phyloP scores from a whole-genome alignment of 2,113 vertebrate species.

The Dascyllus trimaculatus region DNA sequence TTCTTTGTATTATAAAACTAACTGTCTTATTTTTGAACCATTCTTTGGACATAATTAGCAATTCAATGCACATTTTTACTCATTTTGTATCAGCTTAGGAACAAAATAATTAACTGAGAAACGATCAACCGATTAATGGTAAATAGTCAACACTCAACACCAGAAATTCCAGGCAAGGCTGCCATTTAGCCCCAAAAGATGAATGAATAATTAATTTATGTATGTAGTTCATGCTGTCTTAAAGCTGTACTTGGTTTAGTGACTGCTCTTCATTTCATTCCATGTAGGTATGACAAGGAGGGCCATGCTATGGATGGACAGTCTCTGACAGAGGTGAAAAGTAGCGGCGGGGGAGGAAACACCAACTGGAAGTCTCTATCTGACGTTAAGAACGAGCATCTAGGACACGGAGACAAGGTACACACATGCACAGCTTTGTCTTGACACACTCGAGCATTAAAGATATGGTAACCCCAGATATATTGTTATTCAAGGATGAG shows the following conservation, averaged over 20 bases:
- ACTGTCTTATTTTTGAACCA: background rate
- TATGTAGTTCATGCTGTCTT: no score
- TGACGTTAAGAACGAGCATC: slow-evolving; percentile 92
- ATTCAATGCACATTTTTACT: background rate
- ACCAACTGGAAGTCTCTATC: slow-evolving; percentile 94
- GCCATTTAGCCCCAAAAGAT: no score
- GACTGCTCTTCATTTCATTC: slow-evolving; percentile 1
- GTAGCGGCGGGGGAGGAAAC: slow-evolving; percentile 78
- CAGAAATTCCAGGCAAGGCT: no score
- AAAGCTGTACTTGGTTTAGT: background rate
- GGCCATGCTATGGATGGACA: slow-evolving; percentile 90
- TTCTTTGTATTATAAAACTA: background rate
- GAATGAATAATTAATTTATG: no score
- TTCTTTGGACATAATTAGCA: background rate
- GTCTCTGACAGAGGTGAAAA: slow-evolving; percentile 91
- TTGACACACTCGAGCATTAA: slow-evolving; percentile 17
- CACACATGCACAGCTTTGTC: slow-evolving; percentile 7
- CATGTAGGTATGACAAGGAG: slow-evolving; percentile 94
- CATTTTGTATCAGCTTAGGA: no score
- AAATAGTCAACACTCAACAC: no score
- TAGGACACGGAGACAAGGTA: slow-evolving; percentile 98
- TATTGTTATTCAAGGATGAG: slow-evolving; percentile 56
- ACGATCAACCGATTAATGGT: background rate
- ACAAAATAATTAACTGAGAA: no score
- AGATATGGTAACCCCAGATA: slow-evolving; percentile 13